Evolutionary conservation across 1,140 invertebrate species (phyloP), one percentile per base, ranked within the genome.

Genomic region (Piezodorus guildinii): DNA sequence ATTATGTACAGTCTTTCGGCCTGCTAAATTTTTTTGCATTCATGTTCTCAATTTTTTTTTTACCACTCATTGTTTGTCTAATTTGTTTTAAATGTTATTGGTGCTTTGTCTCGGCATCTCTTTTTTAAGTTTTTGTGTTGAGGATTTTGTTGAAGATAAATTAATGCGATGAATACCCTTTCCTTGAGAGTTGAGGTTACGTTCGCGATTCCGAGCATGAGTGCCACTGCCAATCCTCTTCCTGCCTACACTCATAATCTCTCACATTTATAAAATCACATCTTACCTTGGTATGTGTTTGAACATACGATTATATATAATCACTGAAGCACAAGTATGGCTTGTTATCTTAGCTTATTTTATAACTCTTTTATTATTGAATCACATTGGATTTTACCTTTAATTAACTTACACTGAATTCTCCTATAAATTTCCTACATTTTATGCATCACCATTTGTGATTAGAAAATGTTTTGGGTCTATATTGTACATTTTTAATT

Each of bases 1-100:
- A 39, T 60, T 60, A 5, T 46, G 60, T 62, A 62, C 45, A 62
- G 34, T 63, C 27, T 62, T 62, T 46, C 39, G 52, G 64, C 34
- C 43, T 30, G 44, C 21, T 52, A 25, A 49, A 16, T 56, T 56
- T 56, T 56, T 56, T 16, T 56, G 52, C 52, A 56, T 56, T 56
- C 17, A 56, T 56, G 52, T 56, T 25, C 34, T 39, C 17, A 23
- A 27, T 56, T 56, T 56, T 21, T 19, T 49, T 49, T 17, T 56
- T 25, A 56, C 15, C 17, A 56, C 23, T 56, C 52, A 21, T 56
- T 56, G 52, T 56, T 56, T 56, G 19, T 19, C 19, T 17, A 49
- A 49, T 19, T n/a, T 17, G 34, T 39, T 49, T 49, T 56, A 21
- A 56, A 56, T 56, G 52, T 56, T 56, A 49, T 56, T 56, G 52